phyloP scores from a whole-genome alignment of 2,888 invertebrate species.

The Torymus texanus region DNA sequence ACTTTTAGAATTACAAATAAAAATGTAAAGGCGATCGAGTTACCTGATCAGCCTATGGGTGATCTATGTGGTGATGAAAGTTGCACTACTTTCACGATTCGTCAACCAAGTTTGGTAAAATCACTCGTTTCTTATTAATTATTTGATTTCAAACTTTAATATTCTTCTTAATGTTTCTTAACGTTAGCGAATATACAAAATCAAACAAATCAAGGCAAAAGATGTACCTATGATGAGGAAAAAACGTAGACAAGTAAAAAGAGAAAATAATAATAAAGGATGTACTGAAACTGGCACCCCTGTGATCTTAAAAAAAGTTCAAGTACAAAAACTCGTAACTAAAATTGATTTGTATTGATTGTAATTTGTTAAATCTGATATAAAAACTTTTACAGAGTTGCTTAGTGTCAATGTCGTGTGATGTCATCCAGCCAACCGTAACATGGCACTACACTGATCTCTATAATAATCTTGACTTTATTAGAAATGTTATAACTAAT shows the following conservation, averaged over 20 bases:
- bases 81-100: constrained; percentile 59
- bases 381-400: constrained; percentile 53
- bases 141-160: no score
- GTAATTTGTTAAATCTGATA: no score
- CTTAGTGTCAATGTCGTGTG: constrained; percentile 60
- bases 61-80: constrained; percentile 57
- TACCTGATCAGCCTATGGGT: constrained; percentile 58
- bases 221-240: no score
- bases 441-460: constrained; percentile 62
- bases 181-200: no score
- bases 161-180: no score
- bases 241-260: no score
- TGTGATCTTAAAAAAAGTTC: constrained; percentile 60
- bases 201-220: no score
- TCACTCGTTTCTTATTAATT: no score
- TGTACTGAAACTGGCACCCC: constrained; percentile 61
- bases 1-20: constrained; percentile 57
- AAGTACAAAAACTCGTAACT: constrained; percentile 53
- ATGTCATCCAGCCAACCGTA: constrained; percentile 58
- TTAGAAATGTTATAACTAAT: constrained; percentile 31
- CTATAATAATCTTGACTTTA: constrained; percentile 59
- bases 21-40: constrained; percentile 56
- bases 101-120: background rate
- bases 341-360: background rate
- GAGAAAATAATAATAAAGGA: constrained; percentile 30